A percentile compares a stretch with the other conserved stretches of the same genome.
phyloP scores from a whole-genome alignment of 2,797 vertebrate genomes.

The Mareca penelope region DNA sequence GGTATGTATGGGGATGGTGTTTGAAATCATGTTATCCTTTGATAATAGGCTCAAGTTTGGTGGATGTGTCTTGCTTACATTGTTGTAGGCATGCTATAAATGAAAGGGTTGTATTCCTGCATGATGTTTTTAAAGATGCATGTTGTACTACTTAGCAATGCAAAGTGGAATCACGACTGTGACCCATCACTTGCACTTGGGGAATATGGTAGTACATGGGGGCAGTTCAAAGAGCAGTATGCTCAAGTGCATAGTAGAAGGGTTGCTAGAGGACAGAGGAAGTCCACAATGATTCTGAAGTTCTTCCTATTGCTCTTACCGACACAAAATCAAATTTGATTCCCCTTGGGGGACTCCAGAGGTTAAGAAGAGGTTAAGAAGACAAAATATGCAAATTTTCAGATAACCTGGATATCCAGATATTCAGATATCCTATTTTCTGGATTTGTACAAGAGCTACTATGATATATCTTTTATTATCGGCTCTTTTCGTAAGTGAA shows the following conservation, averaged over 20 bases:
- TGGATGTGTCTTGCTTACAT: background rate
- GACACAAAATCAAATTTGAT: too few species aligned
- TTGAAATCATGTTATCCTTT: background rate
- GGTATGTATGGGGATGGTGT: background rate
- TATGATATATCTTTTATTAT: background rate
- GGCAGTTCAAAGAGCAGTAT: background rate
- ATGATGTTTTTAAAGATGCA: background rate
- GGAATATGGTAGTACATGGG: accelerated
- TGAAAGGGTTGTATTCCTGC: background rate
- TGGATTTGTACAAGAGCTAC: background rate
- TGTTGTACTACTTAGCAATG: background rate
- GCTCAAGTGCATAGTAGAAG: background rate
- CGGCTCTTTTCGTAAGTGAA: too few species aligned
- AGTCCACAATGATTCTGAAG: background rate
- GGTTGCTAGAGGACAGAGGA: background rate
- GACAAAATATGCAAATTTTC: background rate
- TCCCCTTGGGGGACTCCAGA: background rate
- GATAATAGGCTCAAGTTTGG: background rate
- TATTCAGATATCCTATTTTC: too few species aligned
- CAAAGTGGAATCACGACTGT: background rate
- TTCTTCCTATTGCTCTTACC: background rate
- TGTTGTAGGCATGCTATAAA: background rate
- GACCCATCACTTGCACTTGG: background rate
- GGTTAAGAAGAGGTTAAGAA: too few species aligned
- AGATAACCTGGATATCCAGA: too few species aligned